Evolutionary conservation across 2,888 invertebrate species (phyloP).

Genomic region (Seladonia tumulorum): DNA sequence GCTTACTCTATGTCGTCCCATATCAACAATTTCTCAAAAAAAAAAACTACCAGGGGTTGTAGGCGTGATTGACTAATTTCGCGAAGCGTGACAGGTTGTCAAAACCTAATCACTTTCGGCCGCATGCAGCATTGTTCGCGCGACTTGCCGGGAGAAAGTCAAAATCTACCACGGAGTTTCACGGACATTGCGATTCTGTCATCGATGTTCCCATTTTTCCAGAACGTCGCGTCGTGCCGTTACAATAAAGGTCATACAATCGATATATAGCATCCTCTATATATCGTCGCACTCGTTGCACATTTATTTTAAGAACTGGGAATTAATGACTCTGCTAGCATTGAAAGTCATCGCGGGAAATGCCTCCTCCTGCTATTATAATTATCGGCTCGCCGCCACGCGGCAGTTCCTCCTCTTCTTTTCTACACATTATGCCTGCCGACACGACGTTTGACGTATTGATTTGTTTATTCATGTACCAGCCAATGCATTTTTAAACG

Average conservation of each 20-base stretch:
- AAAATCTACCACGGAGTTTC: background rate
- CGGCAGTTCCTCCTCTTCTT: conserved; percentile 25
- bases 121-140: background rate
- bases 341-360: conserved; percentile 46
- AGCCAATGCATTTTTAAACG: background rate
- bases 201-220: conserved; percentile 62
- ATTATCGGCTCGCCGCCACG: conserved; percentile 12
- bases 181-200: conserved; percentile 42
- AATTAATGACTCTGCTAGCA: conserved; percentile 47
- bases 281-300: conserved; percentile 34
- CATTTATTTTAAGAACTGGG: conserved; percentile 59
- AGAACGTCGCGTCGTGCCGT: conserved; percentile 36
- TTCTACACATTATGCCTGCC: background rate
- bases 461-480: conserved; percentile 6
- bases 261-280: conserved; percentile 57
- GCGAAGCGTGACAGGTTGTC: background rate
- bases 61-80: background rate
- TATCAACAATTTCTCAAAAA: no score
- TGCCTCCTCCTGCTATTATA: conserved; percentile 39
- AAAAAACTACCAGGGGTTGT: background rate
- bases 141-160: background rate
- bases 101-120: background rate
- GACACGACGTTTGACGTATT: conserved; percentile 10
- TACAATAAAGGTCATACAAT: conserved; percentile 59
- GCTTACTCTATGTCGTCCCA: no score